Base-by-base conservation (phyloP, 2,797 vertebrate species). In the Tapirus indicus region DNA sequence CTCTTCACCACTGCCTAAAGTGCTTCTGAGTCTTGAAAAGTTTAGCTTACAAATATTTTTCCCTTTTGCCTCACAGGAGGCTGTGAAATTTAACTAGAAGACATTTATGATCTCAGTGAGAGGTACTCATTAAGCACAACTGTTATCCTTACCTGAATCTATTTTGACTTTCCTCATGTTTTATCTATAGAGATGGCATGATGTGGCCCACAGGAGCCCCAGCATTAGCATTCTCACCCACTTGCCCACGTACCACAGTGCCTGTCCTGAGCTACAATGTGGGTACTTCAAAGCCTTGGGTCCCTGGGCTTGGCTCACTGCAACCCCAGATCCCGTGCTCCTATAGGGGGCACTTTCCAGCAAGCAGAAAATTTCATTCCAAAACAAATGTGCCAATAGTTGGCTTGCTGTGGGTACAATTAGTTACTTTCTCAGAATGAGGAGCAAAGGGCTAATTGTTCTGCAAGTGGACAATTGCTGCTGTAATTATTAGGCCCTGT, bases 391-490 rank as follows among this genome's bases (percentile, higher is more conserved):
- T 74, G 1, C 75, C 66, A 82, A 77, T 92, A 89, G 69, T 77
- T 97, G 95, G 95, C 97, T 96, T 94, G 90, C 90, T 77, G 78
- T 85, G 96, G 91, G 95, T 95, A 98, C 97, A 96, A 98, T 98
- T 97, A 97, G 98, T 98, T 97, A 97, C 96, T 98, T 97, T 97
- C 92, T 97, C 93, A 77, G 96, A 97, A 97, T 88, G 95, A 97
- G 88, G 97, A 97, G 97, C 97, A 98, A 97, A 97, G 97, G 97
- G 97, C 97, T 98, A 98, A 98, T 98, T 98, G 97, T 97, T 97
- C 92, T 91, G 97, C 97, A 97, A 98, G 97, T 97, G 98, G 98
- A 98, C 98, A 98, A 97, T 97, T 93, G 97, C 96, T 78, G 96
- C 96, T 97, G 85, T 98, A 98, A 98, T 98, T 98, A 98, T 98